A percentile compares a stretch with the other conserved stretches of the same genome.
These are phyloP conservation scores for Parnassius apollo DNA, from an alignment of 2,888 invertebrate species.

Conservation along the genomic window DNA sequence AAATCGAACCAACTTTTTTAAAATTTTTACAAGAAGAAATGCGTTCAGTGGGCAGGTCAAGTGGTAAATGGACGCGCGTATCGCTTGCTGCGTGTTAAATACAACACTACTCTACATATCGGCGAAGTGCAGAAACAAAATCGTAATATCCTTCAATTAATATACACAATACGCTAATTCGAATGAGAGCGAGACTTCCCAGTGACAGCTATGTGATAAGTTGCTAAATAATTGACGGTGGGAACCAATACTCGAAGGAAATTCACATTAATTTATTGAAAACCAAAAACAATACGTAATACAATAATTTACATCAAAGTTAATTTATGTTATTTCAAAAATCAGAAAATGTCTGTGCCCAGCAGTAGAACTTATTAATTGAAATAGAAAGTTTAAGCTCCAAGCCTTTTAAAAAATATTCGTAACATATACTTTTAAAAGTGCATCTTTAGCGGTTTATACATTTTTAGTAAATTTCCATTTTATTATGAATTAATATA, in stretches of 20 bases:
- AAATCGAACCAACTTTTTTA: conserved; percentile 27
- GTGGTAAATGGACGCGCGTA: conserved; percentile 71
- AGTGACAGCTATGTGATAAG: conserved; percentile 13
- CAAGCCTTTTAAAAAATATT: too few relatives aligned
- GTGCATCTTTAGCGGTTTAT: too few relatives aligned
- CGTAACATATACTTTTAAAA: too few relatives aligned
- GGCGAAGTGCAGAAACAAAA: conserved; percentile 53
- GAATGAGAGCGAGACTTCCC: conserved; percentile 19
- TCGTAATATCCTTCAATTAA: conserved; percentile 34
- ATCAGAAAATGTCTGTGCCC: too few relatives aligned
- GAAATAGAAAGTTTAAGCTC: too few relatives aligned
- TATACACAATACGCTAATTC: conserved; percentile 23
- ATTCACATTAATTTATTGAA: conserved; percentile 6
- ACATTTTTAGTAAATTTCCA: too few relatives aligned
- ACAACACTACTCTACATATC: conserved; percentile 74
- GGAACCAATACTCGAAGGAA: conserved; percentile 10
- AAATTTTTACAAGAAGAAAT: conserved; percentile 43
- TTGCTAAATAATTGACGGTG: conserved; percentile 19
- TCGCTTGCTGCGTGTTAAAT: conserved; percentile 71
- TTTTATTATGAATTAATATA: too few relatives aligned
- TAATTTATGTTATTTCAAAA: background rate
- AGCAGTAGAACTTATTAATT: too few relatives aligned
- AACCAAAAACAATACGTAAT: background rate
- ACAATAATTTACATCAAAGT: background rate
- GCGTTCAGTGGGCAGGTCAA: conserved; percentile 58